Conservation (phyloP, 2,888 invertebrate genomes). For the Andrena bucephala region DNA sequence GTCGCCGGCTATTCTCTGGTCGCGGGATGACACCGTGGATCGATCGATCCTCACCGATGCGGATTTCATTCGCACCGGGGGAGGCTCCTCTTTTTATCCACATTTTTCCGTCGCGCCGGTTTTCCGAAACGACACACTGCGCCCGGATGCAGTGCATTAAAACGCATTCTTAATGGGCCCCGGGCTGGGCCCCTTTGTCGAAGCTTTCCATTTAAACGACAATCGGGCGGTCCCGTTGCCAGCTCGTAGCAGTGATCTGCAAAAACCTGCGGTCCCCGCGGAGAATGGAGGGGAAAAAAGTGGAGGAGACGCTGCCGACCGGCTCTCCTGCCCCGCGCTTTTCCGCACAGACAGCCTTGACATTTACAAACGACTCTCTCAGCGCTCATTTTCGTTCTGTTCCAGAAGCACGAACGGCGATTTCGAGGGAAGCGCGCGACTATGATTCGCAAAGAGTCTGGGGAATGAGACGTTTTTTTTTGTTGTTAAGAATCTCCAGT, state of each 20-base stretch:
- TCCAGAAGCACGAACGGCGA: not conserved
- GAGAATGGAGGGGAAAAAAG: slow-evolving; percentile 18
- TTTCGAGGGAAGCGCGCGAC: no score
- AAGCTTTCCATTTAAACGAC: slow-evolving; percentile 62
- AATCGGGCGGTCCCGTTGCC: slow-evolving; percentile 31
- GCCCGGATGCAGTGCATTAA: slow-evolving; percentile 70
- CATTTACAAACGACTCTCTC: slow-evolving; percentile 2
- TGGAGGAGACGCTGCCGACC: not conserved
- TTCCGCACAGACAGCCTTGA: not conserved
- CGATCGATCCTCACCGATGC: slow-evolving; percentile 61
- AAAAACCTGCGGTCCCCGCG: slow-evolving; percentile 45
- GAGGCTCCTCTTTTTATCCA: slow-evolving; percentile 31
- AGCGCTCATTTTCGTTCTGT: not conserved
- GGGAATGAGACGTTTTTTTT: no score
- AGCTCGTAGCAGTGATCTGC: slow-evolving; percentile 61
- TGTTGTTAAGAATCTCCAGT: no score
- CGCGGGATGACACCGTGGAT: slow-evolving; percentile 68
- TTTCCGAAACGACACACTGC: slow-evolving; percentile 35
- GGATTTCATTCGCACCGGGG: slow-evolving; percentile 51
- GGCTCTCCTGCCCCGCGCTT: not conserved
- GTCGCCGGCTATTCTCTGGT: slow-evolving; percentile 46
- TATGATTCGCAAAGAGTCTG: no score
- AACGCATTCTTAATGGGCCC: slow-evolving; percentile 68
- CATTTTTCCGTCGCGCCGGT: slow-evolving; percentile 42
- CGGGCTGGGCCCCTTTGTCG: slow-evolving; percentile 58